Percentiles rank a stretch among this genome's conserved stretches.
These are phyloP conservation scores for Diplolepis rosae DNA, from an alignment of 2,888 invertebrate species.

Conservation along the genomic window DNA sequence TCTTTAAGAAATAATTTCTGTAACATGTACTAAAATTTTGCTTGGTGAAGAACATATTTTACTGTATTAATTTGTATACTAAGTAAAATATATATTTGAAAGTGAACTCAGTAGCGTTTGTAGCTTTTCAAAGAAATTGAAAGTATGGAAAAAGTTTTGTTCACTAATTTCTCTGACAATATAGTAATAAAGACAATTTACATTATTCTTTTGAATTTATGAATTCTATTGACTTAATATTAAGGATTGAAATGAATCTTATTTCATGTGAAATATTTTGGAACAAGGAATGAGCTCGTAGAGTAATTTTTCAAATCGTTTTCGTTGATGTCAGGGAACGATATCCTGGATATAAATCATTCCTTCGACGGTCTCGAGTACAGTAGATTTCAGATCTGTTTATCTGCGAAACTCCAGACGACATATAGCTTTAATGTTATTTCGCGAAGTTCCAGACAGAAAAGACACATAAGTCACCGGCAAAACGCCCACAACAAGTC, in stretches of 20 bases:
- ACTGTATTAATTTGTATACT: neutral
- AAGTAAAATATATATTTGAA: neutral
- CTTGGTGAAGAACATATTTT: neutral
- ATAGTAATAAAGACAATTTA: too few relatives aligned
- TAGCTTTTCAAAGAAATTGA: too few relatives aligned
- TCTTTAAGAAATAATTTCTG: neutral
- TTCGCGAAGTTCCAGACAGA: slow-evolving; percentile 24
- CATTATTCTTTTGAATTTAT: neutral
- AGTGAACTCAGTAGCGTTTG: neutral
- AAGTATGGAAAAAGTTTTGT: too few relatives aligned
- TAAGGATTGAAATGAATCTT: neutral
- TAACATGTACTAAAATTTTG: neutral
- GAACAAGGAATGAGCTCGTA: neutral
- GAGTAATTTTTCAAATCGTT: neutral
- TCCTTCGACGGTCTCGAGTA: slow-evolving; percentile 23
- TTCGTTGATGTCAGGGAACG: slow-evolving; percentile 10
- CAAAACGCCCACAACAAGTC: slow-evolving; percentile 31
- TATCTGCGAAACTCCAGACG: slow-evolving; percentile 31
- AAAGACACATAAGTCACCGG: slow-evolving; percentile 28
- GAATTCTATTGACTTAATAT: neutral
- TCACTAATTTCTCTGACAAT: too few relatives aligned
- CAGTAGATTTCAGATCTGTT: slow-evolving; percentile 28
- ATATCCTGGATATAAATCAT: slow-evolving; percentile 26
- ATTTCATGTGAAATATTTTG: neutral
- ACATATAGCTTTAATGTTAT: slow-evolving; percentile 27